Base-by-base conservation (phyloP, 2,888 invertebrate species). In the Erebia epiphron region DNA sequence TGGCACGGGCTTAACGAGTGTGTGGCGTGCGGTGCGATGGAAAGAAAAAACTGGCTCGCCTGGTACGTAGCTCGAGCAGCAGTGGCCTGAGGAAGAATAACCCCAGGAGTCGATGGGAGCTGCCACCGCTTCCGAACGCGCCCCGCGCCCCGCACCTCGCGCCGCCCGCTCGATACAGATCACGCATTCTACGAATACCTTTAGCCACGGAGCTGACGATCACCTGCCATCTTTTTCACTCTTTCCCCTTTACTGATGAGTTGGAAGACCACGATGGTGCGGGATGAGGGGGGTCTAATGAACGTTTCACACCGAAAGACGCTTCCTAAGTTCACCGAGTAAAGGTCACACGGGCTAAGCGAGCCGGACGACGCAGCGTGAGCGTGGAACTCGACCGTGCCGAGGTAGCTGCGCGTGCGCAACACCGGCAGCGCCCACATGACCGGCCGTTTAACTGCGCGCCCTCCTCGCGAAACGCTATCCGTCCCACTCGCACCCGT, bases 21-120 rank as follows among this genome's bases (percentile, higher is more conserved):
- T 93, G 91, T 92, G 92, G 93, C 92, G 94, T 94, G 92, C 91
- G 92, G 90, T 88, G 88, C 94, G 92, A 92, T 93, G 91, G 88
- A 94, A 94, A 94, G 94, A 94, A 94, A 94, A 95, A 94, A 94
- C 94, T 94, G 93, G 94, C 91, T 91, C 86, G 90, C 86, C 86
- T 87, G 88, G 87, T 90, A 91, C 92, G 91, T 86, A 91, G 93
- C 91, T 93, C 90, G 89, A 89, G 88, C 91, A 89, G 90, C 92
- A 92, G 94, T 93, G 94, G 93, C 92, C 93, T 90, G 92, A 92
- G 91, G 93, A 93, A 93, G 94, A 94, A 94, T 94, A 94, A 94
- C 93, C 92, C 92, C 93, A 91, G 94, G 92, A 94, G 94, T 94
- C 93, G 90, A 86, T 90, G 90, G 93, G 92, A 92, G 93, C 92